Base-by-base conservation (phyloP, 1,140 invertebrate species). In the Dryas iulia region DNA sequence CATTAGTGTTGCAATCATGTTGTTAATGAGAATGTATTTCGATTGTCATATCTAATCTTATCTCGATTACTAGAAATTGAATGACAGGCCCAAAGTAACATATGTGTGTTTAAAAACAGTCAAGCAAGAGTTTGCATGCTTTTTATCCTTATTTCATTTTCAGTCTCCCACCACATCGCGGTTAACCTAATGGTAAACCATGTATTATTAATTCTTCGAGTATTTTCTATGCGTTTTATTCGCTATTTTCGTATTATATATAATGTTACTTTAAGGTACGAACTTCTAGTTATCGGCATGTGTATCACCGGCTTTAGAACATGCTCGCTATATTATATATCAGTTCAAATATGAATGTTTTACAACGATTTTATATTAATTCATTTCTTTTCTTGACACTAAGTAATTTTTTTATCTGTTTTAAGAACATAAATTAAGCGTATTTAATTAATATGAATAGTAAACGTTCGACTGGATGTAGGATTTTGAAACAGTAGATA, bases 391-490 rank as follows among this genome's bases (percentile, higher is more conserved):
- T 33, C 52, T 64, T 64, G 47, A 35, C 12, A 18, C 5, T 33
- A 33, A 59, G 33, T 63, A 26, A 53, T 25, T 68, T 68, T 57
- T 68, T 61, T 47, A 47, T 47, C 14, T 47, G 39, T 18, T 21
- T 18, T 47, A 47, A 47, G 18, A 21, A 47, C n/a, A 18, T 57
- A 62, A 67, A 68, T 69, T 31, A 64, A 64, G 30, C 33, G 4
- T 31, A 58, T 59, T 25, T 67, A 47, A 25, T 69, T 35, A 58
- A 57, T 69, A 64, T 58, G 39, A 59, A 69, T 59, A 63, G 54
- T 53, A 59, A 69, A 61, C 25, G 47, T 71, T 77, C 67, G 78
- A 80, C 78, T 80, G 76, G 73, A 73, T 72, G 69, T 75, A 71
- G 69, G 35, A 65, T 71, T 72, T 68, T 39, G 59, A 70, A 71